A percentile compares a stretch with the other conserved stretches of the same genome.
phyloP scores from a whole-genome alignment of 1,140 invertebrate species.

The Drosophila willistoni region DNA sequence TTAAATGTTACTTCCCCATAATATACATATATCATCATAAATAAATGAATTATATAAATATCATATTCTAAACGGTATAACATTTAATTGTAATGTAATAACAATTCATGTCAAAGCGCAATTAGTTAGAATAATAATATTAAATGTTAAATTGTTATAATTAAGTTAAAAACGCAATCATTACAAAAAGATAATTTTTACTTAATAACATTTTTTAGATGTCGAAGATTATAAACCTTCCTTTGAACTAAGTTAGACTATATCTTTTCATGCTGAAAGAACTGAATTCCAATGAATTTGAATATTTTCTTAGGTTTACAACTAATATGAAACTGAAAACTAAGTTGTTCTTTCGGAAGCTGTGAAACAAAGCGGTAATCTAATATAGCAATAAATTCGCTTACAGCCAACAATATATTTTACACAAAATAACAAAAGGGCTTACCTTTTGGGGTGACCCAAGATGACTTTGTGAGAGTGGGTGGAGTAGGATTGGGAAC shows the following conservation, averaged over 20 bases:
- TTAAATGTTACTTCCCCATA: too few species aligned
- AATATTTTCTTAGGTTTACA: not conserved
- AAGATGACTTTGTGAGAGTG: constrained; percentile 28
- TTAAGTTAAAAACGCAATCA: too few species aligned
- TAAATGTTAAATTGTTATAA: too few species aligned
- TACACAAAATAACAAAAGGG: constrained; percentile 71
- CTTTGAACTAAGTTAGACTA: too few species aligned
- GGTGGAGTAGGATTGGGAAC: constrained; percentile 14
- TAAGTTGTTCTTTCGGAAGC: constrained; percentile 8
- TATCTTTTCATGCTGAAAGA: too few species aligned
- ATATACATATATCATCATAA: too few species aligned
- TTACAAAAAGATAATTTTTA: too few species aligned
- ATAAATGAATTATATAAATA: not conserved
- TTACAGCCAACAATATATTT: constrained; percentile 64
- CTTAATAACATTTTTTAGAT: too few species aligned
- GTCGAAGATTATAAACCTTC: too few species aligned
- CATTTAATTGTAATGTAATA: not conserved
- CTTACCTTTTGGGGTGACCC: constrained; percentile 33
- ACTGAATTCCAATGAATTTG: not conserved
- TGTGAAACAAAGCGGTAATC: constrained; percentile 60
- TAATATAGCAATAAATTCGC: constrained; percentile 77
- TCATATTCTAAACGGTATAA: not conserved
- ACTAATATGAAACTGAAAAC: not conserved
- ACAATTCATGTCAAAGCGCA: too few species aligned
- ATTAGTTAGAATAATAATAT: too few species aligned